These are phyloP conservation scores for Phoxinus dragarum DNA, from an alignment of 2,797 vertebrate genomes.

Conservation along the genomic window DNA sequence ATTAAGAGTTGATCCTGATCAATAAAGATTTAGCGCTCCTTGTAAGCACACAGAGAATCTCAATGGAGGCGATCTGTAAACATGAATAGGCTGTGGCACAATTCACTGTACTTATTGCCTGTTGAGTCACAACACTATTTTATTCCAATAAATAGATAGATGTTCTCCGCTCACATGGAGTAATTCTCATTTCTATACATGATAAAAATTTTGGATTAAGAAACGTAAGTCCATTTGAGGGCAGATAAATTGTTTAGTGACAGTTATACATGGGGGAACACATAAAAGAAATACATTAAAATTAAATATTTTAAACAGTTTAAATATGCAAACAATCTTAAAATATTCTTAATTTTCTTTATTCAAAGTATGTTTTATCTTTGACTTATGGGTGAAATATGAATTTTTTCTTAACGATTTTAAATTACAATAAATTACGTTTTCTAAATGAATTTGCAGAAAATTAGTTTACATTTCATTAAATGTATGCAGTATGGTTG, in stretches of 20 bases:
- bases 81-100: background rate
- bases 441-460: background rate
- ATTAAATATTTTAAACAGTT: background rate
- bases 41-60: constrained; percentile 31
- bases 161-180: background rate
- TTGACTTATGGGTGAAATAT: background rate
- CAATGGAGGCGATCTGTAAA: constrained; percentile 11
- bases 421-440: no score
- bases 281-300: background rate
- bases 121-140: background rate
- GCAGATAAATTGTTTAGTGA: background rate
- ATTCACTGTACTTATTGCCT: constrained; percentile 8
- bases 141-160: background rate
- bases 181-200: background rate
- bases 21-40: constrained; percentile 36
- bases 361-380: background rate
- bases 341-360: background rate
- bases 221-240: background rate
- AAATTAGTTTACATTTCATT: background rate
- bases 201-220: background rate
- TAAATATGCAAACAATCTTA: background rate
- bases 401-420: no score
- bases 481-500: background rate
- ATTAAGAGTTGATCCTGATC: constrained; percentile 45
- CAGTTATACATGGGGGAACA: background rate